phyloP scores from a whole-genome alignment of 2,888 invertebrate species.

The Drosophila neoperkinsi region DNA sequence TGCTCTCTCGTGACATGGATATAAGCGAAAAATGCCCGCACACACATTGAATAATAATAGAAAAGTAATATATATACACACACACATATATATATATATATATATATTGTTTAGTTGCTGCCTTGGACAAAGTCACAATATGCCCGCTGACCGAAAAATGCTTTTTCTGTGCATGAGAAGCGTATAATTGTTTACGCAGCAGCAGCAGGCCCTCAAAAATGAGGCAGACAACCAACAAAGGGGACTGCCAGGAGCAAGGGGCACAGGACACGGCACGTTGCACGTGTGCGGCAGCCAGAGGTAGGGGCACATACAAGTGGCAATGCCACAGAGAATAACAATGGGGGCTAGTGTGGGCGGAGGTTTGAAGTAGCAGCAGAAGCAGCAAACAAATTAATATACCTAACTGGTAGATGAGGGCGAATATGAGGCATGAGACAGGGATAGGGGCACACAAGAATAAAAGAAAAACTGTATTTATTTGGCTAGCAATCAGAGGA shows the following conservation, averaged over 20 bases:
- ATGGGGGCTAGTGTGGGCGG: slow-evolving; percentile 26
- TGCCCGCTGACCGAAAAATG: slow-evolving; percentile 3
- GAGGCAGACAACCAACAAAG: slow-evolving; percentile 26
- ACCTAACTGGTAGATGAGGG: slow-evolving; percentile 27
- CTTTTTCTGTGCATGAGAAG: slow-evolving; percentile 27
- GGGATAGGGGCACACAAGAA: neutral
- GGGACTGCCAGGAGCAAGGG: slow-evolving; percentile 43
- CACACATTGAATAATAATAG: slow-evolving; percentile 6
- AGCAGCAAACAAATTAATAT: slow-evolving; percentile 71
- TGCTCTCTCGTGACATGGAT: neutral
- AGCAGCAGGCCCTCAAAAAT: slow-evolving; percentile 34
- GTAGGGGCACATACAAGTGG: slow-evolving; percentile 54
- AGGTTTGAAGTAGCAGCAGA: slow-evolving; percentile 34
- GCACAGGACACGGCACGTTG: slow-evolving; percentile 35
- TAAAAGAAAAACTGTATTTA: slow-evolving; percentile 44
- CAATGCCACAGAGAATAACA: slow-evolving; percentile 46
- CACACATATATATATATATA: neutral
- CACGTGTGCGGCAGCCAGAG: slow-evolving; percentile 21
- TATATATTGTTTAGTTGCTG: slow-evolving; percentile 3
- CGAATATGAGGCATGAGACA: neutral
- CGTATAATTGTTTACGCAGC: slow-evolving; percentile 61
- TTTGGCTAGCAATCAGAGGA: slow-evolving; percentile 50
- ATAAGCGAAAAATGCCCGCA: neutral
- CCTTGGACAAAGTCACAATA: slow-evolving; percentile 28
- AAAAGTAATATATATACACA: neutral